These are phyloP conservation scores for Prunella himalayana DNA, from an alignment of 2,113 vertebrate species.

Conservation along the genomic window DNA sequence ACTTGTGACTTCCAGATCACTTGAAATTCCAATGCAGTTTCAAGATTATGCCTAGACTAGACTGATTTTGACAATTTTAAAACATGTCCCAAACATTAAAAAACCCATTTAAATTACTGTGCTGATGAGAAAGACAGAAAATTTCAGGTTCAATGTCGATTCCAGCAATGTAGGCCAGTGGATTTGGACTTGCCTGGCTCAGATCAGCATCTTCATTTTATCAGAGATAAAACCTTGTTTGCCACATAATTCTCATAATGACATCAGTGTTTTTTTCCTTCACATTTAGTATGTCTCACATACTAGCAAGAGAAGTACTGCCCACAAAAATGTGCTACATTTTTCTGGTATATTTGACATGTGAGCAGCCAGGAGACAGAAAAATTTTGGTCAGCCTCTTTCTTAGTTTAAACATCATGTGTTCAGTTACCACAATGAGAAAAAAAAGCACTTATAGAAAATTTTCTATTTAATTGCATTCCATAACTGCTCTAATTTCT, in stretches of 20 bases:
- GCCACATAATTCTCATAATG: neutral
- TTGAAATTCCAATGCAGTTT: neutral
- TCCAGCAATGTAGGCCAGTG: neutral
- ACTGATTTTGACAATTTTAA: neutral
- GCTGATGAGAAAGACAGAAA: neutral
- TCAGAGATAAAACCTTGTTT: neutral
- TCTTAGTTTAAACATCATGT: neutral
- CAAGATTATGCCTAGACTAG: neutral
- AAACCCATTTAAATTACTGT: neutral
- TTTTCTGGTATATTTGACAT: neutral
- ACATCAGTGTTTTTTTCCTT: neutral
- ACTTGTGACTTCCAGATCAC: neutral
- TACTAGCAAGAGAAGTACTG: neutral
- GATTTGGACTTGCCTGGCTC: neutral
- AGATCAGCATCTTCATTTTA: neutral
- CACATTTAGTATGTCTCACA: neutral
- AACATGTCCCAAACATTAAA: neutral
- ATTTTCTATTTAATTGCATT: neutral
- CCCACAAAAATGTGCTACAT: neutral
- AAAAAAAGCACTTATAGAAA: neutral
- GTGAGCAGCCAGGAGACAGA: neutral
- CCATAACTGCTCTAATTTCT: neutral
- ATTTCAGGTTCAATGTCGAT: neutral
- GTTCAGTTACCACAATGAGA: neutral
- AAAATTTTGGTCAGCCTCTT: neutral